Conservation (phyloP, 2,113 vertebrate genomes). For the Eulacestoma nigropectus region DNA sequence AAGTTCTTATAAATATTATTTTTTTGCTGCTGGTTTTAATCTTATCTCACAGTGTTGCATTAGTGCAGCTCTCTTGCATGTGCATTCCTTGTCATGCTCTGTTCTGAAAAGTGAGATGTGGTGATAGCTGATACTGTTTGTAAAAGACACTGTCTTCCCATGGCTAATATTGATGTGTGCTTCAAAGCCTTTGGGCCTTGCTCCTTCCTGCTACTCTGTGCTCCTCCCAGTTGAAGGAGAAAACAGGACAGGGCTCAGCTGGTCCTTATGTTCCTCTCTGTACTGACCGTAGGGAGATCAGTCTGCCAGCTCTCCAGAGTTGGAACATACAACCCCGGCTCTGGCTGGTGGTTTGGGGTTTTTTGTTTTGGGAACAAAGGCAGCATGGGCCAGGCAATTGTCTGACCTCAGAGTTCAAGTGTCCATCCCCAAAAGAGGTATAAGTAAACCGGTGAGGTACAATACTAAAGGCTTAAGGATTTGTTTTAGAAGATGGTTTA, state of each 20-base stretch:
- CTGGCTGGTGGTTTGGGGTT: background rate
- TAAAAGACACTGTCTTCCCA: background rate
- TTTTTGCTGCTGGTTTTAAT: background rate
- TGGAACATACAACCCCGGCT: background rate
- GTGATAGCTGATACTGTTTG: background rate
- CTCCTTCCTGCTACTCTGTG: background rate
- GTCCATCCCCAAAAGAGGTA: background rate
- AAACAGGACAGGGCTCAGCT: background rate
- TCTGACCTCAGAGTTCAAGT: background rate
- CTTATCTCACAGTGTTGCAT: background rate
- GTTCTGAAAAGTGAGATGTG: background rate
- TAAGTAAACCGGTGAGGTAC: background rate
- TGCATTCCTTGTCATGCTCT: background rate
- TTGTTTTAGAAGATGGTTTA: background rate
- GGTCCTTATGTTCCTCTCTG: background rate
- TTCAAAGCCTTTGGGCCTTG: background rate
- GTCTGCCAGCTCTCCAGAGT: background rate
- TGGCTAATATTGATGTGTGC: background rate
- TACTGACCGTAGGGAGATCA: fast-evolving
- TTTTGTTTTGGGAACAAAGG: background rate
- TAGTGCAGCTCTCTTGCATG: background rate
- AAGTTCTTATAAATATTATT: background rate
- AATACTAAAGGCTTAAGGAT: background rate
- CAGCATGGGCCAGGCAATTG: background rate
- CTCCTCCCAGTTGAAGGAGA: background rate